phyloP scores from a whole-genome alignment of 1,140 invertebrate species.

The Penaeus indicus region DNA sequence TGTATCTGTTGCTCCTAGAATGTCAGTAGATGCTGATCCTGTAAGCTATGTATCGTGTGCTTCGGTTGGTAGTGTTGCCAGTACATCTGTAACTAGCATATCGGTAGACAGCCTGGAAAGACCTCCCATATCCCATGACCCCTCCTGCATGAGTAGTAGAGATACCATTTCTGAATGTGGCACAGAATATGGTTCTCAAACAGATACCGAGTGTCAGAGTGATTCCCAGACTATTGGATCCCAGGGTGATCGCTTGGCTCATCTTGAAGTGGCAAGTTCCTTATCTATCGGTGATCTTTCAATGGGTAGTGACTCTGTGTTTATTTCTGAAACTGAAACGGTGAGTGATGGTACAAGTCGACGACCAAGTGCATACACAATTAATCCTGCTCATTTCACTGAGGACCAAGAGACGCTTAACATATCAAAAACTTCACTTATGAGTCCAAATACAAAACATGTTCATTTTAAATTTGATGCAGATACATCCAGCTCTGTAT shows the following conservation, averaged over 20 bases:
- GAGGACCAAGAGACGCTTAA: slow-evolving; percentile 42
- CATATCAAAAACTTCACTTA: slow-evolving; percentile 44
- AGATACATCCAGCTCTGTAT: slow-evolving; percentile 40
- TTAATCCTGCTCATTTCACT: slow-evolving; percentile 34
- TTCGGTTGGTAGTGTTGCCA: slow-evolving; percentile 47
- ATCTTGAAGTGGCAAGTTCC: slow-evolving; percentile 62
- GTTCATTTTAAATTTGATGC: slow-evolving; percentile 63
- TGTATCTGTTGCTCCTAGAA: slow-evolving; percentile 12
- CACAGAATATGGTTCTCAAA: slow-evolving; percentile 52
- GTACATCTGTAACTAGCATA: slow-evolving; percentile 54
- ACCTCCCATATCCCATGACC: slow-evolving; percentile 39
- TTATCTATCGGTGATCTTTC: slow-evolving; percentile 68
- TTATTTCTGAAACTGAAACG: slow-evolving; percentile 66
- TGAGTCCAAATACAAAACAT: slow-evolving; percentile 61
- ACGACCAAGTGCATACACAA: slow-evolving; percentile 51
- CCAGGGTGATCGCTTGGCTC: slow-evolving; percentile 47
- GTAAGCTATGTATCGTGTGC: slow-evolving; percentile 12
- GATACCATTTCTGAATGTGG: slow-evolving; percentile 59
- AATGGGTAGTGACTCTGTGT: slow-evolving; percentile 68
- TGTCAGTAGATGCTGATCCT: slow-evolving; percentile 28
- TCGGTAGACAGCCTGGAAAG: slow-evolving; percentile 59
- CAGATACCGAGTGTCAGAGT: slow-evolving; percentile 50
- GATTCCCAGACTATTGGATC: slow-evolving; percentile 35
- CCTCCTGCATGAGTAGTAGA: slow-evolving; percentile 56
- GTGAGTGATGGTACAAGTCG: slow-evolving; percentile 61